phyloP scores from a whole-genome alignment of 2,888 invertebrate species.

The Nymphalis c-album region DNA sequence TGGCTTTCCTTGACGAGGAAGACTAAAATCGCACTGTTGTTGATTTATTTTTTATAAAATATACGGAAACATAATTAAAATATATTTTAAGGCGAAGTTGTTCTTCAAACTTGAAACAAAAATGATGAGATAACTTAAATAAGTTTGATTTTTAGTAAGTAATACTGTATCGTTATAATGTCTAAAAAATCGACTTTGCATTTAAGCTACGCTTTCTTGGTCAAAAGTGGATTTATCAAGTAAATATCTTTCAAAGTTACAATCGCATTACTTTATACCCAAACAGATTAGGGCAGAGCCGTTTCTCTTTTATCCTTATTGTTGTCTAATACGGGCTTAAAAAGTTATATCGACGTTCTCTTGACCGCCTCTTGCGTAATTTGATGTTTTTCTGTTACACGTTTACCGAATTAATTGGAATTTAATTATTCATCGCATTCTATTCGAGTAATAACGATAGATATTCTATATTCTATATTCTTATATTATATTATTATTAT shows the following conservation, averaged over 20 bases:
- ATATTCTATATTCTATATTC: too few species aligned
- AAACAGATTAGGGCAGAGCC: constrained; percentile 14
- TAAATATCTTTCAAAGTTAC: background rate
- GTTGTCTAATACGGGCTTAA: constrained; percentile 23
- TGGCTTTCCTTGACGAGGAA: background rate
- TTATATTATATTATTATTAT: too few species aligned
- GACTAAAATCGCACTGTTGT: background rate
- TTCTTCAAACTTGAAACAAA: too few species aligned
- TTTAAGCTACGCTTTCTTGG: background rate
- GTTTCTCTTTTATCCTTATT: constrained; percentile 17
- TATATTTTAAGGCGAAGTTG: too few species aligned
- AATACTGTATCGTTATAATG: too few species aligned
- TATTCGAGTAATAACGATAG: too few species aligned
- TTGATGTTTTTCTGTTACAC: constrained; percentile 14
- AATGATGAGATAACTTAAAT: too few species aligned
- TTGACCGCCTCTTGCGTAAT: constrained; percentile 19
- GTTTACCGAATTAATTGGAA: background rate
- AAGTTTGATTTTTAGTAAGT: too few species aligned
- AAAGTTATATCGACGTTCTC: constrained; percentile 17
- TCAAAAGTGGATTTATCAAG: background rate
- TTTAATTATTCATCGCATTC: constrained; percentile 3
- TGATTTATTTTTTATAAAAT: background rate
- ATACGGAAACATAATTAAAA: too few species aligned
- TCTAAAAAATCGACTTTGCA: too few species aligned
- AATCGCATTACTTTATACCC: constrained; percentile 14